Evolutionary conservation across 2,113 vertebrate genomes (phyloP).

Genomic region (Rhinolophus sinicus): DNA sequence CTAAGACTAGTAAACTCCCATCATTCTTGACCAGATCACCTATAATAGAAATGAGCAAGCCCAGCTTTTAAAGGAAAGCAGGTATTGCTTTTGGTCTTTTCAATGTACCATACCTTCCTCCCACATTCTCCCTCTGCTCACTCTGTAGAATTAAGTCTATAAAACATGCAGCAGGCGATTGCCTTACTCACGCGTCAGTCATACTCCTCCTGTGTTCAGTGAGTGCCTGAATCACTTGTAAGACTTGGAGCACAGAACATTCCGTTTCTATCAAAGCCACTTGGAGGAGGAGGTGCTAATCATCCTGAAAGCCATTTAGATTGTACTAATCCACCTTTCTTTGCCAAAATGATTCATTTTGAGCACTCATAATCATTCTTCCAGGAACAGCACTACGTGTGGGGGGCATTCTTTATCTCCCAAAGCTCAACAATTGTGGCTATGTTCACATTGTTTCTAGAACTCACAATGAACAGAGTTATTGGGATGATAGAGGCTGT

Average conservation of each 20-base stretch:
- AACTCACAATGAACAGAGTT: not conserved
- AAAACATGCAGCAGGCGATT: not conserved
- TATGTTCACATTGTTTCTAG: constrained; percentile 13
- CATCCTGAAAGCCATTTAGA: constrained; percentile 26
- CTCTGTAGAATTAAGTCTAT: not conserved
- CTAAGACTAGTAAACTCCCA: not conserved
- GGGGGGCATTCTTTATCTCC: not conserved
- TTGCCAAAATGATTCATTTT: constrained; percentile 56
- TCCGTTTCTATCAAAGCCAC: not conserved
- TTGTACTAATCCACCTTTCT: not conserved
- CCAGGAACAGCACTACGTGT: not conserved
- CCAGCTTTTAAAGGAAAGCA: not conserved
- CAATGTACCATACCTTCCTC: not conserved
- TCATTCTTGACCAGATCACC: not conserved
- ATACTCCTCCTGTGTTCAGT: not conserved
- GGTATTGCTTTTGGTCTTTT: not conserved
- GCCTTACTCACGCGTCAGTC: not conserved
- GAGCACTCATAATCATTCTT: constrained; percentile 5
- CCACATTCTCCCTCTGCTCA: not conserved
- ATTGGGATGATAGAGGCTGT: not conserved
- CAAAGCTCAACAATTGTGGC: not conserved
- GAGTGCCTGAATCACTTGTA: not conserved
- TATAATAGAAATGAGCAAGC: not conserved
- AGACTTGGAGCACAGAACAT: not conserved
- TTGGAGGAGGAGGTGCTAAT: not conserved